Evolutionary conservation across 2,113 vertebrate genomes (phyloP).

Genomic region (Scartelaos histophorus): DNA sequence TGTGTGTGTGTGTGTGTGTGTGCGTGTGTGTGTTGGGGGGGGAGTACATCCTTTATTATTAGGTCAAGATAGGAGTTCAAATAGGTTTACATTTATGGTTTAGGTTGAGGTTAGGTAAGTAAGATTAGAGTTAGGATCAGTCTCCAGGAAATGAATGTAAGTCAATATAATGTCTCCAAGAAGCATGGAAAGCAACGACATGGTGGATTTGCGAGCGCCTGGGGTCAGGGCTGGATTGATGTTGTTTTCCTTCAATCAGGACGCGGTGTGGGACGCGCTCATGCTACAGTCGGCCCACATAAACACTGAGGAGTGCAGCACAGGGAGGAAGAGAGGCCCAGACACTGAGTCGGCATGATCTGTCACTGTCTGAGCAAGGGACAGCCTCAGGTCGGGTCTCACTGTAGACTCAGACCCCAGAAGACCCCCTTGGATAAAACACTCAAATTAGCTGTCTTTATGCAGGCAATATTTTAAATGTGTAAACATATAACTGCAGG

Average conservation of each 20-base stretch:
- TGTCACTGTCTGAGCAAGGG: slow-evolving; percentile 16
- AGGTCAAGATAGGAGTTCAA: no score
- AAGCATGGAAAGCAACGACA: no score
- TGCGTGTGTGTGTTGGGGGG: no score
- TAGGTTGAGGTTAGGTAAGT: no score
- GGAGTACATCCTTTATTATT: no score
- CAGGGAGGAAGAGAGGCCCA: slow-evolving; percentile 36
- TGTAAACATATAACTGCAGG: neutral
- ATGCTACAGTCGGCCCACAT: slow-evolving; percentile 46
- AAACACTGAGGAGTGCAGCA: slow-evolving; percentile 49
- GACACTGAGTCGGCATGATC: slow-evolving; percentile 39
- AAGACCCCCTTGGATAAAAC: neutral
- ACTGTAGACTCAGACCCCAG: neutral
- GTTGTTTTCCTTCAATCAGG: slow-evolving; percentile 77
- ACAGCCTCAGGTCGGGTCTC: slow-evolving; percentile 14
- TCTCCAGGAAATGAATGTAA: no score
- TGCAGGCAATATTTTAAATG: neutral
- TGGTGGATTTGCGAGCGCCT: slow-evolving; percentile 67
- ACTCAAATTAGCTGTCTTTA: neutral
- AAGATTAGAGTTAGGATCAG: no score
- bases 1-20: no score
- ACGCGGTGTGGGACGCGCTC: slow-evolving; percentile 61
- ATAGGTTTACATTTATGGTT: no score
- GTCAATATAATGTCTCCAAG: no score
- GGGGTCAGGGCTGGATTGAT: slow-evolving; percentile 67